Percentiles rank a stretch among this genome's conserved stretches.
These are phyloP conservation scores for Rhabditoides inermis DNA, from an alignment of 2,888 invertebrate genomes.

Conservation along the genomic window DNA sequence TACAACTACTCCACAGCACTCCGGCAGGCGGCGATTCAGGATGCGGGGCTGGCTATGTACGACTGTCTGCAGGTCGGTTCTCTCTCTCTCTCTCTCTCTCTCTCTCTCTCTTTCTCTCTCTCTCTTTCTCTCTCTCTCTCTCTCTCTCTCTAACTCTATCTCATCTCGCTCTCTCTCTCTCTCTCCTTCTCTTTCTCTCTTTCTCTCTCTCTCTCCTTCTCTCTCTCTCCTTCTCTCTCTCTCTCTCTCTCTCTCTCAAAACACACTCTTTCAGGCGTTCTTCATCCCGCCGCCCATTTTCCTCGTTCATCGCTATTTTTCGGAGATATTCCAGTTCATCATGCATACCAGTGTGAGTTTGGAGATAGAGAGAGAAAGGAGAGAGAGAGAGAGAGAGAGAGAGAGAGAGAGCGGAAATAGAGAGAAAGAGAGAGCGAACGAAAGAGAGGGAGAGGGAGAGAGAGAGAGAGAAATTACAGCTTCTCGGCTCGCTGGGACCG, in stretches of 20 bases:
- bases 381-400: too few species aligned
- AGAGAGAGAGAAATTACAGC: too few species aligned
- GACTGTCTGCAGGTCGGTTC: constrained; percentile 30
- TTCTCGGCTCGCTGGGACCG: constrained; percentile 70
- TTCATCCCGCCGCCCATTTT: constrained; percentile 68
- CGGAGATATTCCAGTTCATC: constrained; percentile 84
- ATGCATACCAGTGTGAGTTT: constrained; percentile 71
- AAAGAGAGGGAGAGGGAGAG: too few species aligned
- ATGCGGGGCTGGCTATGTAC: constrained; percentile 60
- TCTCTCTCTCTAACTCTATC: background rate
- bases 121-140: background rate
- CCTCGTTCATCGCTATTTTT: constrained; percentile 78
- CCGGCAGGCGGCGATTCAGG: constrained; percentile 71
- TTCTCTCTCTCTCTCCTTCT: background rate
- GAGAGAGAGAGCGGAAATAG: too few species aligned
- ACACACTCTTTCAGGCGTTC: constrained; percentile 34
- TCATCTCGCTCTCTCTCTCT: background rate
- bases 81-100: background rate
- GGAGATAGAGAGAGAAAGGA: too few species aligned
- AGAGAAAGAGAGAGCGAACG: too few species aligned
- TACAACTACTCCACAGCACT: constrained; percentile 77
- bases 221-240: background rate
- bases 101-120: background rate
- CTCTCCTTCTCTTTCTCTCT: background rate
- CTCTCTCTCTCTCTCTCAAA: background rate